Percentiles rank a stretch among this genome's conserved stretches.
Conservation (phyloP, 2,797 vertebrate genomes). For the Choloepus didactylus region DNA sequence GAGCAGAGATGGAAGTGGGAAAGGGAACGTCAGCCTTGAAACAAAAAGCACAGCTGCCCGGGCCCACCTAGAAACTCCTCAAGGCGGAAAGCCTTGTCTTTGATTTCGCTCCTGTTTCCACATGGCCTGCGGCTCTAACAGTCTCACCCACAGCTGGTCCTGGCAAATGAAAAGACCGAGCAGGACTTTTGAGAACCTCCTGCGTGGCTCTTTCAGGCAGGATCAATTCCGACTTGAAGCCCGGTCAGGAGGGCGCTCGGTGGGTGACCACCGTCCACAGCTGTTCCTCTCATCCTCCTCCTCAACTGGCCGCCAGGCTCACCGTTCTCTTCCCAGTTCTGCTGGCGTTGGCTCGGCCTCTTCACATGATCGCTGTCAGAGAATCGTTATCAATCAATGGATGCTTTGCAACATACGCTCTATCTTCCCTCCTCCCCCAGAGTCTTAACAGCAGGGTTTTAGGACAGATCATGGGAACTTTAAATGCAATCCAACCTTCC, state of each 20-base stretch:
- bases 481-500: background rate
- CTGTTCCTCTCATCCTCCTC: too few relatives aligned
- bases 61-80: background rate
- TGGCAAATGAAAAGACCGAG: background rate
- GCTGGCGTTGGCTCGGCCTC: background rate
- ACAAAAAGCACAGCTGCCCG: background rate
- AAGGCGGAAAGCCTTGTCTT: background rate
- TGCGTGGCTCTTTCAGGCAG: background rate
- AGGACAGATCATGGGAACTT: background rate
- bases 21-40: background rate
- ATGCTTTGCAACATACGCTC: background rate
- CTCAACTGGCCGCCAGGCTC: background rate
- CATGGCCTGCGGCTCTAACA: rapidly evolving
- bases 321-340: rapidly evolving
- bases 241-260: background rate
- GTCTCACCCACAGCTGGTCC: background rate
- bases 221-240: background rate
- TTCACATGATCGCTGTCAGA: rapidly evolving
- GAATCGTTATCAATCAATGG: background rate
- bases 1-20: background rate
- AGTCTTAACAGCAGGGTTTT: background rate
- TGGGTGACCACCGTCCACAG: background rate
- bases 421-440: background rate
- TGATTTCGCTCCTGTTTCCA: background rate
- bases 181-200: background rate